Conservation (phyloP, 2,888 invertebrate genomes). For the Acanthoscelides obtectus region DNA sequence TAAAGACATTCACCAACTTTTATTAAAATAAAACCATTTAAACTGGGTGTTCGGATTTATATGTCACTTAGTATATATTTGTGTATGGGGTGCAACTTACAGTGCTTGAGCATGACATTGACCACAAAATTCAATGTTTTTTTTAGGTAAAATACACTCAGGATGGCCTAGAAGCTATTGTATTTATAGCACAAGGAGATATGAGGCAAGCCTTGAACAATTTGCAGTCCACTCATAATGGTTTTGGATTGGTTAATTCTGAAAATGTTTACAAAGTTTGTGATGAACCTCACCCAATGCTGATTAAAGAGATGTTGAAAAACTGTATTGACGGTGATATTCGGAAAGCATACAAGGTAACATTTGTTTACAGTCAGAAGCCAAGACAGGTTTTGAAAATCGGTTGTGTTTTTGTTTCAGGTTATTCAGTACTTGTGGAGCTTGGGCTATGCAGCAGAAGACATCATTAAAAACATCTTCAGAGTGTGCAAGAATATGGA, state of each 20-base stretch:
- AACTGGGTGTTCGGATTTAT: too few relatives aligned
- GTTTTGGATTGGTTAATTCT: conserved; percentile 85
- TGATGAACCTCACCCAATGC: conserved; percentile 96
- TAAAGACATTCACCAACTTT: too few relatives aligned
- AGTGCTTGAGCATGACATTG: too few relatives aligned
- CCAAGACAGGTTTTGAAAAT: background rate
- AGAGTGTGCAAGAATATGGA: conserved; percentile 85
- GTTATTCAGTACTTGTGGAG: conserved; percentile 85
- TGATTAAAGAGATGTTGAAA: conserved; percentile 87
- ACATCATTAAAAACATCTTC: conserved; percentile 93
- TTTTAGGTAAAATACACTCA: conserved; percentile 72
- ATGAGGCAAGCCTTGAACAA: conserved; percentile 98
- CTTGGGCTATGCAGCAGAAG: conserved; percentile 94
- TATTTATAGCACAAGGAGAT: conserved; percentile 98
- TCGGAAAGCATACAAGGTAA: conserved; percentile 76
- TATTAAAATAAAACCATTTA: too few relatives aligned
- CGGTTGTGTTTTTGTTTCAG: conserved; percentile 40
- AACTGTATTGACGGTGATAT: conserved; percentile 77
- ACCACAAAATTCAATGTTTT: too few relatives aligned
- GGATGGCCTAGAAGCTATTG: conserved; percentile 92
- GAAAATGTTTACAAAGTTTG: conserved; percentile 98
- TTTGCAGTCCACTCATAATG: conserved; percentile 90
- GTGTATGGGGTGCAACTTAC: too few relatives aligned
- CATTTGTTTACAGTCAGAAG: too few relatives aligned
- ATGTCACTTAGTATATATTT: too few relatives aligned